Conservation (phyloP, 2,797 vertebrate genomes). For the Falco novaeseelandiae region DNA sequence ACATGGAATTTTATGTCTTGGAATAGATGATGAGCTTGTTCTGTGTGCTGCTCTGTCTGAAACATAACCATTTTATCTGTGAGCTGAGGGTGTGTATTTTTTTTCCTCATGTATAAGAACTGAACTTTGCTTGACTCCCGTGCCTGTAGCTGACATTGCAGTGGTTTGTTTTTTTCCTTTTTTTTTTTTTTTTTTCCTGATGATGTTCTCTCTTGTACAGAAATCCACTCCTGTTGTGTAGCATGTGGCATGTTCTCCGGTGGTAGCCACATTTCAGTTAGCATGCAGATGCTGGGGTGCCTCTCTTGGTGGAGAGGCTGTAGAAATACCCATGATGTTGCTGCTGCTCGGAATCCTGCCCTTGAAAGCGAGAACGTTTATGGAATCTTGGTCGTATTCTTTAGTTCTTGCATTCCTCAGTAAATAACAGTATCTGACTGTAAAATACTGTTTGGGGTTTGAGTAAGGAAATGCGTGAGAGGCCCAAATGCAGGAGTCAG, state of each 20-base stretch:
- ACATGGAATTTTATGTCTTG: background rate
- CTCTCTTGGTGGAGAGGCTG: background rate
- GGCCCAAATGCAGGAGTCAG: background rate
- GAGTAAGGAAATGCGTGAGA: background rate
- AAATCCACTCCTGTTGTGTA: background rate
- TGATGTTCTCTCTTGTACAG: background rate
- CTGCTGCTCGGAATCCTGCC: slow-evolving; percentile 7
- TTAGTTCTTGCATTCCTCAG: slow-evolving; percentile 44
- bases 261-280: background rate
- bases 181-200: background rate
- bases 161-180: background rate
- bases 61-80: background rate
- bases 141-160: background rate
- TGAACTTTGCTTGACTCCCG: background rate
- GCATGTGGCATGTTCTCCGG: background rate
- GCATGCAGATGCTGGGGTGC: background rate
- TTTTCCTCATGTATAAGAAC: background rate
- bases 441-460: slow-evolving; percentile 32
- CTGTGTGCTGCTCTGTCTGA: background rate
- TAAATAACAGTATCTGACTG: slow-evolving; percentile 59
- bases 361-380: slow-evolving; percentile 38
- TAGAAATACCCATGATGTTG: background rate
- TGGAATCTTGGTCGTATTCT: slow-evolving; percentile 36
- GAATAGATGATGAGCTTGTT: background rate
- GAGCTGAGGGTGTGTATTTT: fast-evolving